phyloP scores from a whole-genome alignment of 2,888 invertebrate species.

The Ectemnius cavifrons region DNA sequence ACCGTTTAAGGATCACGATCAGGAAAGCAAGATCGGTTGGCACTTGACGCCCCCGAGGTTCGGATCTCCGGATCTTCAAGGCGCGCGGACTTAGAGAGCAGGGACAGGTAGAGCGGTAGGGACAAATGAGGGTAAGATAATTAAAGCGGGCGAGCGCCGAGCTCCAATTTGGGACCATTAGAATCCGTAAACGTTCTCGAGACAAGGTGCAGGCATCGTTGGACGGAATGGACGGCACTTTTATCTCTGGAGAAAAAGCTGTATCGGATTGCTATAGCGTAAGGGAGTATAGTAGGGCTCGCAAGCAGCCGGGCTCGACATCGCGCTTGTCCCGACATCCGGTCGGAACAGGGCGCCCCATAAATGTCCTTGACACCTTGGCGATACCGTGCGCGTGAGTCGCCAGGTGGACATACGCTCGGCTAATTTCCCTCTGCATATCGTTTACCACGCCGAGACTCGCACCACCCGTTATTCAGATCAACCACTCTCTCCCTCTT shows the following conservation, averaged over 20 bases:
- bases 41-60: constrained; percentile 22
- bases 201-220: constrained; percentile 9
- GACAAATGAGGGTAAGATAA: constrained; percentile 73
- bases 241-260: constrained; percentile 63
- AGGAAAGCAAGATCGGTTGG: constrained; percentile 23
- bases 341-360: constrained; percentile 51
- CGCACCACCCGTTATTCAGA: constrained; percentile 11
- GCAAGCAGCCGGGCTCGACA: constrained; percentile 45
- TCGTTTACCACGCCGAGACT: too few species aligned
- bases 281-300: too few species aligned
- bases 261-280: constrained; percentile 53
- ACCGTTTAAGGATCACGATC: constrained; percentile 5
- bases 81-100: too few species aligned
- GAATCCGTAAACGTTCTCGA: constrained; percentile 71
- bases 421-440: background rate
- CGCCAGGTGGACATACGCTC: constrained; percentile 1
- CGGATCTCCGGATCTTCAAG: constrained; percentile 8
- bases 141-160: constrained; percentile 71
- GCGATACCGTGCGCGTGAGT: constrained; percentile 31
- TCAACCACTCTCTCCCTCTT: background rate
- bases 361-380: constrained; percentile 60
- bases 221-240: constrained; percentile 34
- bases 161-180: constrained; percentile 72
- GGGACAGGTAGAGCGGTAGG: constrained; percentile 63
- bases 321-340: constrained; percentile 60